Evolutionary conservation across 2,888 invertebrate species (phyloP).

Genomic region (Macroteleia sp.): DNA sequence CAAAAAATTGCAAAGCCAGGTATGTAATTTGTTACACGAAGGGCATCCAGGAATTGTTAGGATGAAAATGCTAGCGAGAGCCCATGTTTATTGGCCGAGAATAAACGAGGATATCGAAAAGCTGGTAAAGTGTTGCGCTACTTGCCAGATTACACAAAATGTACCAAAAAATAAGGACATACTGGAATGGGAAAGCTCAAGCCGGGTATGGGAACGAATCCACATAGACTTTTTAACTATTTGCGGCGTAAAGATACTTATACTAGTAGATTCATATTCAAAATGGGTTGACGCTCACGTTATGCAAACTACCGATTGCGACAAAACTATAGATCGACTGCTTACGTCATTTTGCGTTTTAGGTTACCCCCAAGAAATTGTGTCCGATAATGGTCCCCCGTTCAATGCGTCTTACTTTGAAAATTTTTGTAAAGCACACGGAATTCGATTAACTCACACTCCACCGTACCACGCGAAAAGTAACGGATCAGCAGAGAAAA

Average conservation of each 20-base stretch:
- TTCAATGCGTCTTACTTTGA: slow-evolving; percentile 20
- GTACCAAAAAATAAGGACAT: slow-evolving; percentile 67
- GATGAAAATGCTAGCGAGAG: slow-evolving; percentile 72
- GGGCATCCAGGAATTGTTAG: slow-evolving; percentile 71
- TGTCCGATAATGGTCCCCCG: slow-evolving; percentile 35
- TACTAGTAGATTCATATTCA: slow-evolving; percentile 61
- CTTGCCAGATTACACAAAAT: slow-evolving; percentile 68
- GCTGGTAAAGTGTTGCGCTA: slow-evolving; percentile 35
- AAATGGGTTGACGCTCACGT: slow-evolving; percentile 75
- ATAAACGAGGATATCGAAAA: slow-evolving; percentile 72
- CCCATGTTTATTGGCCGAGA: slow-evolving; percentile 72
- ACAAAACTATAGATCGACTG: slow-evolving; percentile 37
- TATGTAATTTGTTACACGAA: slow-evolving; percentile 40
- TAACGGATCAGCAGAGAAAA: slow-evolving; percentile 64
- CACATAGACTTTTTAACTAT: slow-evolving; percentile 80
- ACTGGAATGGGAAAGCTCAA: slow-evolving; percentile 43
- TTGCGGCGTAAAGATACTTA: slow-evolving; percentile 5
- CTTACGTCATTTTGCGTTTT: slow-evolving; percentile 40
- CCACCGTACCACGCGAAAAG: slow-evolving; percentile 65
- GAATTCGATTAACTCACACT: slow-evolving; percentile 56
- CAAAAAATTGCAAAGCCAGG: not conserved
- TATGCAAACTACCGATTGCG: too few species aligned
- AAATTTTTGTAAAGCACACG: slow-evolving; percentile 26
- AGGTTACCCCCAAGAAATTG: slow-evolving; percentile 37
- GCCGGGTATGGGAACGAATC: slow-evolving; percentile 76